Evolutionary conservation across 1,140 invertebrate genomes (phyloP), one percentile per base, ranked within the genome.

Genomic region (Drosophila albomicans): DNA sequence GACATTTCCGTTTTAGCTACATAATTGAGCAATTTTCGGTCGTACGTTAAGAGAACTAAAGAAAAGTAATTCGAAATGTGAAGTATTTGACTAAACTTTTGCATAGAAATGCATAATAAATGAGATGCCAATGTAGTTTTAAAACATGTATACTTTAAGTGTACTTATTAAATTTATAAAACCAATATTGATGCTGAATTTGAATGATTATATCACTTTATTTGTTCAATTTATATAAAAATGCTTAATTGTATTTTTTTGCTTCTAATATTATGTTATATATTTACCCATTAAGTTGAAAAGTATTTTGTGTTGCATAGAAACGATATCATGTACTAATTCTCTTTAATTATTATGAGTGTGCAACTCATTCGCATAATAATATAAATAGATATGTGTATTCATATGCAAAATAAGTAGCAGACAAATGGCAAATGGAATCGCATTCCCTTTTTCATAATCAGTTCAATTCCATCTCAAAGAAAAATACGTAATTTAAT

Each of bases 1-100:
- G 79, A 65, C 79, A 87, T 79, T 86, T 87, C 46, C 66, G 59
- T 56, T 77, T 65, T 25, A 68, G 77, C 69, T 64, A 72, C 78
- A 86, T 75, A 78, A 81, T 73, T 61, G 63, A 69, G 49, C 59
- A 82, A 79, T 79, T 58, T 70, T 63, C 20, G 51, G 69, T 41
- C 35, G 62, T 65, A 46, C 80, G 51, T 28, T n/a, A 16, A n/a
- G 35, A 66, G 64, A 43, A 63, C 51, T 30, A 13, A 13, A 43
- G 32, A 51, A 66, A 69, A 49, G 20, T 49, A 62, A 41, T 46
- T 52, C 43, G 48, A 48, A 52, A 51, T 64, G 77, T 43, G 16
- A 65, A 69, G 52, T 48, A 72, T 72, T 65, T 38, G 52, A 49
- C 65, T 43, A 15, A 48, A 54, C 52, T 59, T 75, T 51, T 13